Evolutionary conservation across 2,797 vertebrate genomes (phyloP), one percentile per base, ranked within the genome.

Genomic region (Cynopterus sphinx): DNA sequence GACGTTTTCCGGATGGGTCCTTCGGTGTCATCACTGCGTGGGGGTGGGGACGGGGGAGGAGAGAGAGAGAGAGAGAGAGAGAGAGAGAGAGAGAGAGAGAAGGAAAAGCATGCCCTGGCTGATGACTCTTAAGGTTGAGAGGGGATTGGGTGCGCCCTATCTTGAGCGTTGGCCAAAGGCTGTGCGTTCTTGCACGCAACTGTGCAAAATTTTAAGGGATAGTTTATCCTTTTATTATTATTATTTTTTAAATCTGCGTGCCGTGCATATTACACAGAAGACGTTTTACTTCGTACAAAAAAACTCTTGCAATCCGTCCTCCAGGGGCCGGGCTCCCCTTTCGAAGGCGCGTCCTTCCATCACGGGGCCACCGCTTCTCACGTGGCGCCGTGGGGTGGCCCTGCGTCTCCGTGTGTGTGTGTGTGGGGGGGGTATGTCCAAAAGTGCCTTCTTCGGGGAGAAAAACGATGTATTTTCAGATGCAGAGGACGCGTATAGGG

Each of bases 211-310:
- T 36, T 49, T 4, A 49, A 28, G 0, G 0, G 1, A 3, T 13
- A 3, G 5, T 63, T 6, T 15, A 3, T 39, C 49, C 15, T 49
- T 55, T 43, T 55, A 16, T 17, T 53, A n/a, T 51, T 8, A 55
- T 33, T 0, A 4, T 31, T 59, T n/a, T 6, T 5, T 4, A 55
- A 19, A 28, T 19, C n/a, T 36, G 36, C 2, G 1, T 12, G 39
- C 57, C 77, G 1, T 6, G 13, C 21, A 2, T 31, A 1, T 7
- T 24, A 0, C 0, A 1, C 0, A 3, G n/a, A 1, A 6, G 49
- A 46, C 8, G 10, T 12, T 43, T 81, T 4, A 13, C n/a, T 53
- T 70, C 15, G 22, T 2, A 22, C 9, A 17, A 33, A 68, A 33
- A 68, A 53, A 12, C 15, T 83, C 3, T 10, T 19, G 31, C 31